These are phyloP conservation scores for Mythimna lalbum DNA, from an alignment of 2,888 invertebrate species.

Conservation along the genomic window DNA sequence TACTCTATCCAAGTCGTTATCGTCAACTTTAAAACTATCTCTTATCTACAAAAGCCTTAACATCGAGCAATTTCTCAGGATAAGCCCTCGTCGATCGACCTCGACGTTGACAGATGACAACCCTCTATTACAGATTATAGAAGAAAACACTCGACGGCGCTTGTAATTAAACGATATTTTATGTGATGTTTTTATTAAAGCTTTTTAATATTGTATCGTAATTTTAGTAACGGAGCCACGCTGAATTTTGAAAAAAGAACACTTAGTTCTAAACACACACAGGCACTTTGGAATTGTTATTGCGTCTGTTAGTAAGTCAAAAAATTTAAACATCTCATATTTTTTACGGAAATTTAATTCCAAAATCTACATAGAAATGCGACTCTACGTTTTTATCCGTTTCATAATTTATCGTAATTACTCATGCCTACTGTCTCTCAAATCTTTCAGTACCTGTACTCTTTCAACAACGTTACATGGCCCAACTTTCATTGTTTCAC, in stretches of 20 bases:
- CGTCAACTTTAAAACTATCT: slow-evolving; percentile 37
- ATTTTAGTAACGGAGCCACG: background rate
- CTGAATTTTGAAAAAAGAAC: no score
- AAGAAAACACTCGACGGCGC: slow-evolving; percentile 44
- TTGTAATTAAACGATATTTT: slow-evolving; percentile 58
- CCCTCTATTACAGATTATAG: slow-evolving; percentile 58
- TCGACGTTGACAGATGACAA: slow-evolving; percentile 69
- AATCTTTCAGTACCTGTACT: background rate
- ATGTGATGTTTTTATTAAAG: slow-evolving; percentile 19
- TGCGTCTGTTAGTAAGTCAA: background rate
- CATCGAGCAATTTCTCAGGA: slow-evolving; percentile 65
- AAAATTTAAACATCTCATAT: no score
- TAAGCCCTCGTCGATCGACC: slow-evolving; percentile 65
- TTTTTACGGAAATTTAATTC: no score
- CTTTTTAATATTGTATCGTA: background rate
- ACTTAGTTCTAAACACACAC: background rate
- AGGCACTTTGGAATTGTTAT: background rate
- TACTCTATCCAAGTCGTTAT: background rate
- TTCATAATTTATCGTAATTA: background rate
- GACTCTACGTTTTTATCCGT: background rate
- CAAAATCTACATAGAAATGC: no score
- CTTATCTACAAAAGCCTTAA: slow-evolving; percentile 42
- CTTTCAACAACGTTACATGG: background rate
- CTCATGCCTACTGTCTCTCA: background rate
- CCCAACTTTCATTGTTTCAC: background rate